phyloP scores from a whole-genome alignment of 2,888 invertebrate genomes.

The Parthenolecanium corni region DNA sequence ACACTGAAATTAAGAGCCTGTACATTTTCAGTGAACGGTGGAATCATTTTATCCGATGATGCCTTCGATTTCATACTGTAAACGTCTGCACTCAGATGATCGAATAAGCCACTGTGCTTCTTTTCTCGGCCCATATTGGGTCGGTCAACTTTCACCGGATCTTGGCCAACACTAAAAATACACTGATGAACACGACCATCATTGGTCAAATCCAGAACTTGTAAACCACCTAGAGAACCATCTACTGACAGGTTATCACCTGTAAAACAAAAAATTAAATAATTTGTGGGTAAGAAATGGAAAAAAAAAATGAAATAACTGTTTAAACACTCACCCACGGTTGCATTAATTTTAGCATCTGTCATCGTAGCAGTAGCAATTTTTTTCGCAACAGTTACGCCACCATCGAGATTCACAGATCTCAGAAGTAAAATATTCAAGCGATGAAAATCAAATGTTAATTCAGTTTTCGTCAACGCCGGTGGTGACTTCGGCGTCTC shows the following conservation, averaged over 20 bases:
- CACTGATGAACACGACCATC: slow-evolving; percentile 72
- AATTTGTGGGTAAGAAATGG: neutral
- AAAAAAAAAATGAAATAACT: too few relatives aligned
- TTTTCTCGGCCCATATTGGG: slow-evolving; percentile 33
- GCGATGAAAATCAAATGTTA: slow-evolving; percentile 86
- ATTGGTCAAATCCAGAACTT: slow-evolving; percentile 75
- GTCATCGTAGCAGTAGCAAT: slow-evolving; percentile 88
- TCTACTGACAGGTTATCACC: slow-evolving; percentile 52
- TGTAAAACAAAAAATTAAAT: slow-evolving; percentile 32
- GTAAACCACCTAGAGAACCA: slow-evolving; percentile 85
- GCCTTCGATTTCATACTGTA: slow-evolving; percentile 36
- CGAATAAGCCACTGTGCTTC: slow-evolving; percentile 37
- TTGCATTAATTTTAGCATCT: slow-evolving; percentile 79
- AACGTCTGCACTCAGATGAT: slow-evolving; percentile 38
- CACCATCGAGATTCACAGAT: slow-evolving; percentile 60
- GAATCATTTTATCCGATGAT: neutral
- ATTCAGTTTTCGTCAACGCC: slow-evolving; percentile 49
- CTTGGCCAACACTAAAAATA: slow-evolving; percentile 71
- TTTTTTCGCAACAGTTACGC: slow-evolving; percentile 63
- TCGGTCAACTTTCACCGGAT: slow-evolving; percentile 47
- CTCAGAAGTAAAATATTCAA: slow-evolving; percentile 76
- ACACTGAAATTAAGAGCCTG: slow-evolving; percentile 24
- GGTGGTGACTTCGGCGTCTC: neutral
- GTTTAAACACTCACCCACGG: slow-evolving; percentile 47
- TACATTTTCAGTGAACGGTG: neutral